These are phyloP conservation scores for Cettia cetti DNA, from an alignment of 2,113 vertebrate genomes.

Conservation along the genomic window DNA sequence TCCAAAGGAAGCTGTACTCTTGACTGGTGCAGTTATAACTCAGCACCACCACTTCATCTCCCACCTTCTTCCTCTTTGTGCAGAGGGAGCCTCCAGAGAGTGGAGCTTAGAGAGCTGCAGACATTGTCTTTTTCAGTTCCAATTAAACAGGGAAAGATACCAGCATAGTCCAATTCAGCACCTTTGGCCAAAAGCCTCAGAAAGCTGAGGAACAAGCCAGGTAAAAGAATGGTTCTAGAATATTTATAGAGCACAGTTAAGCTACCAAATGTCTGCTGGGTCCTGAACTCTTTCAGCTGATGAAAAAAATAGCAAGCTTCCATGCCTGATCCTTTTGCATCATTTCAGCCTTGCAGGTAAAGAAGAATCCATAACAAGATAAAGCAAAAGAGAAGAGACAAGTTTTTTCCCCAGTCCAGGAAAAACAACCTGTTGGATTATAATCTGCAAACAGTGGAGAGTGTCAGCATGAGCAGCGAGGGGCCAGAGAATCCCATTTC, in stretches of 20 bases:
- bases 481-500: background rate
- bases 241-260: background rate
- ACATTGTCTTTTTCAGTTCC: background rate
- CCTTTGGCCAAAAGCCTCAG: background rate
- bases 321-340: background rate
- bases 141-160: background rate
- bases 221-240: background rate
- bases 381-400: background rate
- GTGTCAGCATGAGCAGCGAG: conserved; percentile 31
- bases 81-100: background rate
- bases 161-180: background rate
- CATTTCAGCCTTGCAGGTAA: background rate
- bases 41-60: background rate
- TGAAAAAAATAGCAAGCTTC: background rate
- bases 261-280: background rate
- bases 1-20: background rate
- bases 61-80: background rate
- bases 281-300: background rate
- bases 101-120: background rate
- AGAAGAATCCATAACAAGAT: background rate
- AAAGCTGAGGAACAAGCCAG: background rate
- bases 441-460: background rate
- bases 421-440: background rate
- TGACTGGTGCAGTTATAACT: background rate
- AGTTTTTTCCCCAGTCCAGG: background rate